phyloP scores from a whole-genome alignment of 2,888 invertebrate genomes.

The Endotricha flammealis region DNA sequence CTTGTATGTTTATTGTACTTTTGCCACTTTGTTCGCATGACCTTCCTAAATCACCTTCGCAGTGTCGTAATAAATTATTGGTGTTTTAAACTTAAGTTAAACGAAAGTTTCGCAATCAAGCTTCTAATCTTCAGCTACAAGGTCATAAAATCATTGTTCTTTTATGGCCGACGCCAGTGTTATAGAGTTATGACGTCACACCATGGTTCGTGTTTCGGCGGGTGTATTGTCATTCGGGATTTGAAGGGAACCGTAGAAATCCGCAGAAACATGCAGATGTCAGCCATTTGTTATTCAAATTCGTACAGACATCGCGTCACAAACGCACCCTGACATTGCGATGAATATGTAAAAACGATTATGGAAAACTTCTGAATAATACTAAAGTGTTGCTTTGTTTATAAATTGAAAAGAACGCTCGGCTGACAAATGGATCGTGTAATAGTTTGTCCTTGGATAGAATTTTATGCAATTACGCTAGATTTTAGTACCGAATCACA shows the following conservation, averaged over 20 bases:
- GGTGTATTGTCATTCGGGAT: conserved; percentile 44
- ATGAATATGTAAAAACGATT: conserved; percentile 76
- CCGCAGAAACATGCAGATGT: conserved; percentile 66
- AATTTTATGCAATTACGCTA: background rate
- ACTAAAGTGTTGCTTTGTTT: conserved; percentile 30
- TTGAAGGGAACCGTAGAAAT: conserved; percentile 46
- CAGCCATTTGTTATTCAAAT: conserved; percentile 76
- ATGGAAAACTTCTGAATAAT: conserved; percentile 64
- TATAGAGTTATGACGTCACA: conserved; percentile 31
- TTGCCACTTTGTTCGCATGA: conserved; percentile 4
- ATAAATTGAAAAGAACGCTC: conserved; percentile 12
- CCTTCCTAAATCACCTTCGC: conserved; percentile 16
- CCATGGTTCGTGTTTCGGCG: conserved; percentile 31
- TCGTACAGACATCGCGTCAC: conserved; percentile 58
- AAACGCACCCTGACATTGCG: conserved; percentile 66
- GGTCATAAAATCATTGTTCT: conserved; percentile 9
- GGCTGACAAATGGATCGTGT: conserved; percentile 1
- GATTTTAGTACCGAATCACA: too few relatives aligned
- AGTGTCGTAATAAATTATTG: conserved; percentile 23
- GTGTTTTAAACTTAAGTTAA: conserved; percentile 24
- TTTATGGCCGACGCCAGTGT: conserved; percentile 16
- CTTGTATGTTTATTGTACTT: conserved; percentile 6
- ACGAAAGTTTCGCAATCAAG: conserved; percentile 22
- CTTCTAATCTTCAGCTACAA: conserved; percentile 7
- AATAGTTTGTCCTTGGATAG: background rate